These are phyloP conservation scores for Accipiter cooperii DNA, from an alignment of 2,113 vertebrate species.

Conservation along the genomic window DNA sequence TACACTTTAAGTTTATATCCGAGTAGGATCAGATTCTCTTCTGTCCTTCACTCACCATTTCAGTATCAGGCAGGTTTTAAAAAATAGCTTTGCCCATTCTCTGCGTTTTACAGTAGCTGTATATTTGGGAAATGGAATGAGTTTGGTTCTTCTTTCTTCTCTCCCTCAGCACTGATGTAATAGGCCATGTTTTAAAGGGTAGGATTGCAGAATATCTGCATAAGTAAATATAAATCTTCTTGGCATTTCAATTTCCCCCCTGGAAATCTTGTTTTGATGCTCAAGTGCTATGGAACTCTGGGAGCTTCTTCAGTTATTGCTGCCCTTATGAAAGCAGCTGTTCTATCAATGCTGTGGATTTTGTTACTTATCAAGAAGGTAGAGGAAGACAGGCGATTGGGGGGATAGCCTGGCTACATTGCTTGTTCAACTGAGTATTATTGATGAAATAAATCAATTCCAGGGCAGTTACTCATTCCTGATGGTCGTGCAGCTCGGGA, in stretches of 20 bases:
- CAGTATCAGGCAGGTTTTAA: neutral
- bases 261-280: slow-evolving; percentile 56
- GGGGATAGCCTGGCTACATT: neutral
- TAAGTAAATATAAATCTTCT: slow-evolving; percentile 62
- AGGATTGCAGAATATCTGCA: slow-evolving; percentile 28
- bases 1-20: neutral
- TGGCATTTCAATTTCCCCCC: slow-evolving; percentile 72
- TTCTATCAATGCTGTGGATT: slow-evolving; percentile 45
- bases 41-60: neutral
- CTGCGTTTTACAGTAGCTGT: neutral
- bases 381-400: neutral
- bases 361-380: slow-evolving; percentile 22
- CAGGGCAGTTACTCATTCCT: neutral
- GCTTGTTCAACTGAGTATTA: slow-evolving; percentile 17
- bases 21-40: neutral
- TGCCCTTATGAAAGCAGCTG: slow-evolving; percentile 70
- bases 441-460: slow-evolving; percentile 18
- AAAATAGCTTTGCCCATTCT: neutral
- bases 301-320: slow-evolving; percentile 34
- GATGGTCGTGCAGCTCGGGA: neutral
- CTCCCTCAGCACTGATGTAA: neutral
- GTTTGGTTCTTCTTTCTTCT: neutral
- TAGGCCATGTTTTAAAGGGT: slow-evolving; percentile 11
- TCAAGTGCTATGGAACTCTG: slow-evolving; percentile 12
- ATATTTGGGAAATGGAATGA: neutral